Conservation (phyloP, 64 coral and sea anemone species). For the Montipora efflorescens region DNA sequence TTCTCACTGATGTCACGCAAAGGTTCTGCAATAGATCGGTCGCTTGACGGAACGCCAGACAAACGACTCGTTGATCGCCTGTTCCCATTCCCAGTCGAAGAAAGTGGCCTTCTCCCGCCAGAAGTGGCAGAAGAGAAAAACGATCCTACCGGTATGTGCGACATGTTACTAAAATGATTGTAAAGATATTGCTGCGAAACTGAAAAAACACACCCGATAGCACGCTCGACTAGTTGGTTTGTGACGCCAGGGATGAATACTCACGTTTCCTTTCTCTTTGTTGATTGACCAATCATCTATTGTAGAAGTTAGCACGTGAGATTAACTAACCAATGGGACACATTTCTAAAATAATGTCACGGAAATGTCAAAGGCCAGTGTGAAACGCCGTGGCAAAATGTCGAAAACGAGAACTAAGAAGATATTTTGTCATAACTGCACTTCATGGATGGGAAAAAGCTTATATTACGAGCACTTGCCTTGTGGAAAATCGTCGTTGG, state of each 20-base stretch:
- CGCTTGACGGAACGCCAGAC: neutral
- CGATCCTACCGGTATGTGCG: neutral
- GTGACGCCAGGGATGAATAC: neutral
- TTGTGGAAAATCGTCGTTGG: conserved; percentile 7
- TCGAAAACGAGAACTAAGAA: neutral
- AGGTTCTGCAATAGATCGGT: neutral
- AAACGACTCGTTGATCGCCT: neutral
- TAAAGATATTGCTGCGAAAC: neutral
- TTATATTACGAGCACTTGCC: conserved; percentile 55
- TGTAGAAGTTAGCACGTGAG: neutral
- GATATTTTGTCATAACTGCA: conserved; percentile 42
- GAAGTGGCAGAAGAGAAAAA: neutral
- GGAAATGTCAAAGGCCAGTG: neutral
- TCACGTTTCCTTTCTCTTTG: neutral
- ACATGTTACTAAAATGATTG: neutral
- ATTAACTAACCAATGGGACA: neutral
- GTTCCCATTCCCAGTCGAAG: neutral
- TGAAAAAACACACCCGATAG: neutral
- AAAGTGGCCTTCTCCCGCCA: neutral
- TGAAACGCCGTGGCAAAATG: neutral
- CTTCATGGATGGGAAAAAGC: conserved; percentile 26
- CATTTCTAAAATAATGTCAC: neutral
- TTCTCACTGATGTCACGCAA: neutral
- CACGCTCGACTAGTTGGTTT: neutral
- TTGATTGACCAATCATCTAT: neutral